Base-by-base conservation (phyloP, 1,140 invertebrate genomes). In the Drosophila mauritiana region DNA sequence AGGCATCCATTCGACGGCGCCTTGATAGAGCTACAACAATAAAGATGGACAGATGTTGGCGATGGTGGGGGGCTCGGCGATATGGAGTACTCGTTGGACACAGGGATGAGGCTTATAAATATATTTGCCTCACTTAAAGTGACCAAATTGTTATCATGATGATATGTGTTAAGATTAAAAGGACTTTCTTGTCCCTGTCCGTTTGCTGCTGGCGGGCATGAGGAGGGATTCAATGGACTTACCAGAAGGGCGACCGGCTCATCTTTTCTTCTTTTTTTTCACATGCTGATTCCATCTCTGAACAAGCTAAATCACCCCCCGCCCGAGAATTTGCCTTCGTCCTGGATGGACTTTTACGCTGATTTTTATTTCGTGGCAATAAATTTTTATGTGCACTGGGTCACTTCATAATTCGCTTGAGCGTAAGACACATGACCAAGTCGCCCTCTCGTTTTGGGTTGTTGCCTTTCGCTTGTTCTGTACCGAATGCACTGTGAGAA, bases 111-210 rank as follows among this genome's bases (percentile, higher is more conserved):
- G 83, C 80, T 90, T 91, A 85, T 85, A 91, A 91, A 91, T 91
- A 91, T 91, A 91, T 91, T 91, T 91, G 86, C 86, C 85, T 90
- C 90, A 91, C 90, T 91, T 90, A 85, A 90, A 91, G 90, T 91
- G 90, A 90, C 86, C 90, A 91, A 91, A 91, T 91, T 91, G 90
- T 90, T 91, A 90, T 91, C 90, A 91, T 78, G 84, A 83, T 90
- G 90, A 90, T 91, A 91, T 91, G 90, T 91, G 90, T 88, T 89
- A 86, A 85, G 90, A 91, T 91, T 91, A 91, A 91, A 91, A 91
- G 90, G 90, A 91, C 86, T 91, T 91, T 86, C 90, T 90, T 91
- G 90, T 91, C 84, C 72, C 65, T 57, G 75, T 59, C 57, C 37
- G 45, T 65, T 34, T n/a, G 34, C 42, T 40, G 68, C 68, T 70